Percentiles rank a stretch among this genome's conserved stretches.
phyloP scores from a whole-genome alignment of 37 sponge, comb jelly and placozoan species.

The Aplysina aerophoba region DNA sequence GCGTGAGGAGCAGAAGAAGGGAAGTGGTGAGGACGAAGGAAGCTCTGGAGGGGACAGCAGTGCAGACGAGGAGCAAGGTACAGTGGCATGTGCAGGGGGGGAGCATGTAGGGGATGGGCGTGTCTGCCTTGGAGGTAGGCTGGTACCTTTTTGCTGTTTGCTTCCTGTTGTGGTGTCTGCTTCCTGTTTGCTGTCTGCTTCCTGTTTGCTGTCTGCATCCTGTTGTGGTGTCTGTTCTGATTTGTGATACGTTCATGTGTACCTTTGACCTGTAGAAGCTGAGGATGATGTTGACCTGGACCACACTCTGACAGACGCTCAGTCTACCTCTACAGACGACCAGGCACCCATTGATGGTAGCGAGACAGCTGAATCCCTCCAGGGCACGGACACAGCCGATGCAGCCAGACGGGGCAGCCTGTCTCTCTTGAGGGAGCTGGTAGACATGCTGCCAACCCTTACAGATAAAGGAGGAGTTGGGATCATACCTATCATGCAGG shows the following conservation, averaged over 20 bases:
- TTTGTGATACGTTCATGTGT: too few species aligned
- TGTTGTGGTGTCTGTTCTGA: too few species aligned
- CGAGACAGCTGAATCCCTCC: background rate
- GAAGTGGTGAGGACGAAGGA: constrained; percentile 27
- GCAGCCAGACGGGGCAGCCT: constrained; percentile 3
- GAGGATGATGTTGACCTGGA: constrained; percentile 28
- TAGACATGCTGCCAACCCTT: constrained; percentile 40
- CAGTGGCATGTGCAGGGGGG: too few species aligned
- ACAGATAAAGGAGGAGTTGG: constrained; percentile 69
- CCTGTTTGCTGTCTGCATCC: too few species aligned
- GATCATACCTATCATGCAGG: constrained; percentile 72
- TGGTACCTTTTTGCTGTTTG: too few species aligned
- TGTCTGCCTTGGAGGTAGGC: too few species aligned
- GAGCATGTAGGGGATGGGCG: too few species aligned
- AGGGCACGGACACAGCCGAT: background rate
- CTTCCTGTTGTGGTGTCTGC: too few species aligned
- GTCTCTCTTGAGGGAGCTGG: constrained; percentile 46
- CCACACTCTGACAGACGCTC: background rate
- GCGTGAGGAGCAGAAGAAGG: constrained; percentile 25
- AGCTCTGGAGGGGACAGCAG: constrained; percentile 70
- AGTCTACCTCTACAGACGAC: background rate
- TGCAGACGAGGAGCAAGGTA: constrained; percentile 67
- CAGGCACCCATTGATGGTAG: background rate
- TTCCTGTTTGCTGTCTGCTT: too few species aligned
- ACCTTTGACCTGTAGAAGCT: background rate